Evolutionary conservation across 2,888 invertebrate genomes (phyloP).

Genomic region (Apodemia duryi): DNA sequence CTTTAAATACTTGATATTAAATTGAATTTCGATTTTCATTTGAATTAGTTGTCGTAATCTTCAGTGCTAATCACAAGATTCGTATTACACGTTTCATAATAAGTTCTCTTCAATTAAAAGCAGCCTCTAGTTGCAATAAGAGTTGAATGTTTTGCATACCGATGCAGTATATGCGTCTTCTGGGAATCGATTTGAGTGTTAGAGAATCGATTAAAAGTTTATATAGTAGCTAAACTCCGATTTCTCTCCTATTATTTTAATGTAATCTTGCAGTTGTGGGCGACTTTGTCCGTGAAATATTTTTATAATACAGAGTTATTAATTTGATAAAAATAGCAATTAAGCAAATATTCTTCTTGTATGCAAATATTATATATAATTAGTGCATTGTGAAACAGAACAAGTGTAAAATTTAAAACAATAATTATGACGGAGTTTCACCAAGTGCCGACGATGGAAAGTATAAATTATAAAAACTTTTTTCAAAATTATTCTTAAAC

Average conservation of each 20-base stretch:
- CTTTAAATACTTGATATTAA: neutral
- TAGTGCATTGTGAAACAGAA: too few species aligned
- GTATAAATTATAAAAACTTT: too few species aligned
- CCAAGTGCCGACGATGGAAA: too few species aligned
- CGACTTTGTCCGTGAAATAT: too few species aligned
- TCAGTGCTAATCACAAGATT: constrained; percentile 16
- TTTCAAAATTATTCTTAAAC: too few species aligned
- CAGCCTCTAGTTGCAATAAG: constrained; percentile 15
- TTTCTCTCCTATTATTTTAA: constrained; percentile 20
- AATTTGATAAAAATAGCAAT: too few species aligned
- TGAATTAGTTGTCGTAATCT: neutral
- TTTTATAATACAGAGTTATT: too few species aligned
- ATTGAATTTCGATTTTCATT: neutral
- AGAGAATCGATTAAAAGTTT: neutral
- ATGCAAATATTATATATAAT: too few species aligned
- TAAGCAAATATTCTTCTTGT: too few species aligned
- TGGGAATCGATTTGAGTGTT: constrained; percentile 1
- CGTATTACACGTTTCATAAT: constrained; percentile 30
- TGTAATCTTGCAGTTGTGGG: too few species aligned
- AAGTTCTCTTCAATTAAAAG: constrained; percentile 32
- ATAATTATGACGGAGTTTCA: too few species aligned
- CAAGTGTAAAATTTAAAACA: too few species aligned
- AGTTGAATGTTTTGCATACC: constrained; percentile 5
- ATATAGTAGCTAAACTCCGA: constrained; percentile 11
- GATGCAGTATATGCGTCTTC: constrained; percentile 33